Conservation (phyloP, 2,113 vertebrate genomes). For the Gallinago media region DNA sequence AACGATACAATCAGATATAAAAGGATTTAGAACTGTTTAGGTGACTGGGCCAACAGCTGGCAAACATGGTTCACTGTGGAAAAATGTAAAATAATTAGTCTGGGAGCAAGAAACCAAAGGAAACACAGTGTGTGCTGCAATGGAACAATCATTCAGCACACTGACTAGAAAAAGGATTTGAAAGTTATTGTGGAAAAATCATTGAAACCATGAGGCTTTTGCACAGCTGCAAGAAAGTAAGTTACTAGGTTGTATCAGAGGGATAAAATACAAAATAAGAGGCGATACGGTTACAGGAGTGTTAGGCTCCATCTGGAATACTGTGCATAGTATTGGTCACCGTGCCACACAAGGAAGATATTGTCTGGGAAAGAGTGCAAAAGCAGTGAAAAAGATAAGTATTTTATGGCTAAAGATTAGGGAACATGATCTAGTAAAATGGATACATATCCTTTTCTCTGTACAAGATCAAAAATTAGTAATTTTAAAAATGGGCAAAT, state of each 20-base stretch:
- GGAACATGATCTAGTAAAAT: neutral
- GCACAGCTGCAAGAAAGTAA: conserved; percentile 82
- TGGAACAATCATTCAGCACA: conserved; percentile 81
- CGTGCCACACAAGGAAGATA: conserved; percentile 36
- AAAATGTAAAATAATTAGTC: conserved; percentile 86
- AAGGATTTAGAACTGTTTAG: conserved; percentile 72
- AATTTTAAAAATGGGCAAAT: neutral
- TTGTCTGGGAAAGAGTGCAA: neutral
- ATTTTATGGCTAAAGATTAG: neutral
- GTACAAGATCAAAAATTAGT: neutral
- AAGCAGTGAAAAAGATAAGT: neutral
- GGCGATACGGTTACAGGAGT: conserved; percentile 60
- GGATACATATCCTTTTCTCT: neutral
- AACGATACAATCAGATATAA: conserved; percentile 51
- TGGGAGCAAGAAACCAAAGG: conserved; percentile 80
- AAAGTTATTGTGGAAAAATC: conserved; percentile 84
- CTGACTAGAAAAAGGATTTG: conserved; percentile 82
- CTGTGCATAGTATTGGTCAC: conserved; percentile 35
- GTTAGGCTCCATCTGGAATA: conserved; percentile 69
- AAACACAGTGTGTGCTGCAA: conserved; percentile 47
- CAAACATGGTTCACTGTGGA: conserved; percentile 79
- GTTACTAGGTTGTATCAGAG: conserved; percentile 74
- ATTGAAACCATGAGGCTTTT: conserved; percentile 79
- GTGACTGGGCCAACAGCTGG: conserved; percentile 81
- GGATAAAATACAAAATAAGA: conserved; percentile 79